Evolutionary conservation across 2,888 invertebrate species (phyloP).

Genomic region (Microctonus aethiopoides): DNA sequence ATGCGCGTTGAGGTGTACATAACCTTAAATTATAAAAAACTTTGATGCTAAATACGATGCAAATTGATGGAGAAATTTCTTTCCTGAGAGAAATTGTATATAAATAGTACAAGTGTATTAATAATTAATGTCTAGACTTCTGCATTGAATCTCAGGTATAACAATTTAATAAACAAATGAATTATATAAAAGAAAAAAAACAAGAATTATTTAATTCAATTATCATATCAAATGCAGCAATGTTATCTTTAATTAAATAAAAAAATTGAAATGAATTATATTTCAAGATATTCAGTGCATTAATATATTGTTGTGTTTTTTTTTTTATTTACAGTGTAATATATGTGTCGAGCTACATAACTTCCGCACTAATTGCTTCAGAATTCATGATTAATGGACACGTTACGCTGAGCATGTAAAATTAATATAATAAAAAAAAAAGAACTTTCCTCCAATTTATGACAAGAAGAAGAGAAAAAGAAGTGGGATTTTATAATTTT

Average conservation of each 20-base stretch:
- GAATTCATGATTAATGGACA: slow-evolving; percentile 20
- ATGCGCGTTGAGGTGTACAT: neutral
- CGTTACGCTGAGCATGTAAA: neutral
- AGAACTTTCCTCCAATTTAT: slow-evolving; percentile 21
- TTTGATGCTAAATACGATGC: neutral
- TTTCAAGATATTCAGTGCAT: neutral
- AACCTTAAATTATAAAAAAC: neutral
- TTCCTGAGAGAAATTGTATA: slow-evolving; percentile 15
- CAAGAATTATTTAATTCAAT: too few relatives aligned
- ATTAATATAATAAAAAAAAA: neutral
- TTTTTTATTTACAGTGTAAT: neutral
- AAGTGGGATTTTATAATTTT: neutral
- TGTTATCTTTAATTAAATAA: neutral
- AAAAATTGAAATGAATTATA: neutral
- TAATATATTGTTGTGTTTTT: neutral
- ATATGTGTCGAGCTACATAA: slow-evolving; percentile 14
- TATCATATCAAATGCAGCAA: neutral
- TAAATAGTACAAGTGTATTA: neutral
- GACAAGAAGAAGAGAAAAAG: neutral
- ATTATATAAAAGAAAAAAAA: too few relatives aligned
- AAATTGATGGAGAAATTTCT: slow-evolving; percentile 21
- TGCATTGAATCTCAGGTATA: neutral
- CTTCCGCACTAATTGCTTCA: slow-evolving; percentile 31
- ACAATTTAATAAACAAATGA: too few relatives aligned
- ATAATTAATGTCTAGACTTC: neutral